Conservation (phyloP, 2,113 vertebrate genomes). For the Anas platyrhynchos region DNA sequence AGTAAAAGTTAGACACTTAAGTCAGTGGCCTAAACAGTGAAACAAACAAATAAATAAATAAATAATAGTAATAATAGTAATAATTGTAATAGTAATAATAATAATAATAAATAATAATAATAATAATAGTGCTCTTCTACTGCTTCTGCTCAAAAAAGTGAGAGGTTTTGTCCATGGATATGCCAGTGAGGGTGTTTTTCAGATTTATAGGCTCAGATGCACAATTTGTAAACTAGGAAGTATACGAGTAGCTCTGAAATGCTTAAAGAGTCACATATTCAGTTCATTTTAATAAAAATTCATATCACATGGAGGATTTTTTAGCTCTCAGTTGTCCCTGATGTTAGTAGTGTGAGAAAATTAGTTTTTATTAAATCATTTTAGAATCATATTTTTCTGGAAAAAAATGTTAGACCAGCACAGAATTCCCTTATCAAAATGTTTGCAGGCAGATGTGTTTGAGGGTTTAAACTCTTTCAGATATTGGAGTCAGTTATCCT, state of each 20-base stretch:
- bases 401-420: background rate
- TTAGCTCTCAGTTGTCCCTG: background rate
- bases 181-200: background rate
- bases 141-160: too few relatives aligned
- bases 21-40: background rate
- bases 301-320: rapidly evolving
- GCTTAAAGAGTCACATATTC: background rate
- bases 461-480: background rate
- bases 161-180: background rate
- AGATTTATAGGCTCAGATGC: rapidly evolving
- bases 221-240: background rate
- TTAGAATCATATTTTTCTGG: background rate
- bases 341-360: background rate
- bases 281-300: background rate
- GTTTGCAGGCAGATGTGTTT: background rate
- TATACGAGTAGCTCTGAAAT: background rate
- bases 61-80: background rate
- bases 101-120: background rate
- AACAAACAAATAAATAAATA: too few relatives aligned
- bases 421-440: background rate
- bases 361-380: background rate
- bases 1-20: background rate
- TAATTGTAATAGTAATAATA: background rate
- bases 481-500: background rate
- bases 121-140: background rate